Conservation (phyloP, 2,888 invertebrate species). For the Linnaemya vulpina region DNA sequence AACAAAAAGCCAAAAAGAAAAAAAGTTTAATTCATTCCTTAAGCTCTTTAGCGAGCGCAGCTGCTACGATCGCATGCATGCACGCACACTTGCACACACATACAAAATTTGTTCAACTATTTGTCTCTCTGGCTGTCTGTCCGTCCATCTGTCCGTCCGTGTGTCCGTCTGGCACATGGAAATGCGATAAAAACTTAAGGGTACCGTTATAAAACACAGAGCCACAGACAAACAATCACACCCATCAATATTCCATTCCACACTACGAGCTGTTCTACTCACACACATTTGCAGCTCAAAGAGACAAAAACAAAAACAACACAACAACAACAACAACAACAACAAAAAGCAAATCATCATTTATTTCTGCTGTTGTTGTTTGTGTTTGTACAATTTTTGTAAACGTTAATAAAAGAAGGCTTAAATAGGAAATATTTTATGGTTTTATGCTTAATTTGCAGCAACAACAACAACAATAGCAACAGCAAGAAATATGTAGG, state of each 20-base stretch:
- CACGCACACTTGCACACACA: too few species aligned
- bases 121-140: not conserved
- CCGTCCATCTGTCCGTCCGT: not conserved
- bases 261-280: conserved; percentile 23
- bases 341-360: not conserved
- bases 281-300: conserved; percentile 5
- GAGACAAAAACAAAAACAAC: not conserved
- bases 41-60: conserved; percentile 23
- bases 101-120: conserved; percentile 14
- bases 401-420: conserved; percentile 62
- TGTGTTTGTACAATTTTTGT: conserved; percentile 5
- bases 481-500: not conserved
- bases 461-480: conserved; percentile 17
- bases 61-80: conserved; percentile 1
- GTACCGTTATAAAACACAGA: conserved; percentile 61
- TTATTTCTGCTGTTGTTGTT: conserved; percentile 22
- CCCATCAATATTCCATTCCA: conserved; percentile 40
- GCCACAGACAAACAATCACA: conserved; percentile 21
- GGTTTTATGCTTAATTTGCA: conserved; percentile 42
- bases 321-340: not conserved
- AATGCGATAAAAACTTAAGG: conserved; percentile 46
- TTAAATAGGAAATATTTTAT: conserved; percentile 65
- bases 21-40: conserved; percentile 38
- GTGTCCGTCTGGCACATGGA: not conserved
- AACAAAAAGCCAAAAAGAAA: conserved; percentile 25